phyloP scores from a whole-genome alignment of 1,140 invertebrate species.

The Drosophila cardini region DNA sequence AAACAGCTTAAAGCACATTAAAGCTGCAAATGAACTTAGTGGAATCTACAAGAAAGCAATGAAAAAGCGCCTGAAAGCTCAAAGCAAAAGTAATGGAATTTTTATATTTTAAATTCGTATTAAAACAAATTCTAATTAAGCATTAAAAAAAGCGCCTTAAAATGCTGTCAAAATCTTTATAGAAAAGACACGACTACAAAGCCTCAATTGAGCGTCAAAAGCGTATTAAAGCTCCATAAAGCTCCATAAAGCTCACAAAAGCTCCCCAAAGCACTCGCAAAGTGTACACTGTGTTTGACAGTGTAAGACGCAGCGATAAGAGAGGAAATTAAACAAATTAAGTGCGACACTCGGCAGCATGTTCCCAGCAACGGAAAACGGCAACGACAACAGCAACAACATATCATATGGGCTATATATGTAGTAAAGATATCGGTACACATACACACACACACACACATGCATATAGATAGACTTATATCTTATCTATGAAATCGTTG shows the following conservation, averaged over 20 bases:
- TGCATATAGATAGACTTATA: slow-evolving; percentile 38
- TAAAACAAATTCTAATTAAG: too few species aligned
- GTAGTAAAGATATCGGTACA: neutral
- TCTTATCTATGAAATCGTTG: slow-evolving; percentile 82
- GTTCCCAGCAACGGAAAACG: slow-evolving; percentile 55
- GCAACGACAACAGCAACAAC: slow-evolving; percentile 26
- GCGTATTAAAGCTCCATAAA: slow-evolving; percentile 5
- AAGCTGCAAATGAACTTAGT: too few species aligned
- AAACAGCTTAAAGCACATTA: too few species aligned
- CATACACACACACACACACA: slow-evolving; percentile 19
- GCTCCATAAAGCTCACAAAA: slow-evolving; percentile 1
- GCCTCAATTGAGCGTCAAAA: slow-evolving; percentile 2
- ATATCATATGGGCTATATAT: neutral
- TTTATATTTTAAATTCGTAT: too few species aligned
- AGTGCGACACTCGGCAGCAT: slow-evolving; percentile 74
- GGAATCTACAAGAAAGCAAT: too few species aligned
- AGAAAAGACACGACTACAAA: neutral
- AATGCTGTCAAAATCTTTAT: too few species aligned
- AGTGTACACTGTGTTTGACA: slow-evolving; percentile 15
- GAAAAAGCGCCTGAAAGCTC: neutral
- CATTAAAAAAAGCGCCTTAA: too few species aligned
- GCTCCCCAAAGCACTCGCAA: too few species aligned
- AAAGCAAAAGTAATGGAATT: too few species aligned
- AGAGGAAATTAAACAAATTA: slow-evolving; percentile 71
- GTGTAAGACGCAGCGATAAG: slow-evolving; percentile 32